A percentile compares a stretch with the other conserved stretches of the same genome.
Conservation (phyloP, 2,113 vertebrate species). For the Phylloscopus trochiloides region DNA sequence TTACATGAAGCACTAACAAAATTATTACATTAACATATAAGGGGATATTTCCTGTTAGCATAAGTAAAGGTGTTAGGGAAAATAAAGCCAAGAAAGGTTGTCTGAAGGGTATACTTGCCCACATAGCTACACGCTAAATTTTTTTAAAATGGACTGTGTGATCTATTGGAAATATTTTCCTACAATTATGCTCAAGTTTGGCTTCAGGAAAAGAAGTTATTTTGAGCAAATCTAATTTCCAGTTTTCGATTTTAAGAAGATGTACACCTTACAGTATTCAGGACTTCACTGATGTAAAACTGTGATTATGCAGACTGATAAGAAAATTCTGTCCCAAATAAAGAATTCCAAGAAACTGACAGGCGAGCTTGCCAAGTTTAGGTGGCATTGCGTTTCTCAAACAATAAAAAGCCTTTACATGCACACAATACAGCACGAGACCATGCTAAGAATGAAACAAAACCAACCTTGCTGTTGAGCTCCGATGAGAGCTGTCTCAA, state of each 20-base stretch:
- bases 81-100: neutral
- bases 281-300: neutral
- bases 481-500: conserved; percentile 23
- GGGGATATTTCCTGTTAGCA: neutral
- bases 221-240: neutral
- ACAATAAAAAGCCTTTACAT: conserved; percentile 8
- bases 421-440: conserved; percentile 37
- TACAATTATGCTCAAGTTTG: neutral
- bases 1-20: neutral
- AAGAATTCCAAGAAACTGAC: neutral
- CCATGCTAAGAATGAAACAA: conserved; percentile 14
- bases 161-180: neutral
- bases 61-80: neutral
- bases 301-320: neutral
- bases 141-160: neutral
- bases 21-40: neutral
- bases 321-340: neutral
- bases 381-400: neutral
- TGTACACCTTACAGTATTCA: neutral
- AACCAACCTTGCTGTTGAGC: conserved; percentile 46
- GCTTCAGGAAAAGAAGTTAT: neutral
- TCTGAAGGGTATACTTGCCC: neutral
- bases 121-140: neutral
- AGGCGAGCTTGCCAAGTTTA: neutral
- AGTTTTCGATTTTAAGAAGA: neutral